phyloP scores from a whole-genome alignment of 2,888 invertebrate genomes.

The Agriopis leucophaearia region DNA sequence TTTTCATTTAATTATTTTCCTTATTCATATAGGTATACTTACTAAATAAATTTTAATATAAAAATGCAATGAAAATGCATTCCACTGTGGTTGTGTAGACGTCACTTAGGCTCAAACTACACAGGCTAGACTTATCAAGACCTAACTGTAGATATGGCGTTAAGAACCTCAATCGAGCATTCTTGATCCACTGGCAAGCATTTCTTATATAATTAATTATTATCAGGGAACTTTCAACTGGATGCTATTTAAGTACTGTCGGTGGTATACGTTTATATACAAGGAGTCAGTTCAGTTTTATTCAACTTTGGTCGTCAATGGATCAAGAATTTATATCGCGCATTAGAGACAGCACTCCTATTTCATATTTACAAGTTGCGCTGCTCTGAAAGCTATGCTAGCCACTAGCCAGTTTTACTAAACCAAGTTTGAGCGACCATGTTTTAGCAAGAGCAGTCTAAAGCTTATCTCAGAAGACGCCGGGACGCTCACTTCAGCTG shows the following conservation, averaged over 20 bases:
- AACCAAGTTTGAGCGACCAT: neutral
- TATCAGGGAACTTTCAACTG: conserved; percentile 10
- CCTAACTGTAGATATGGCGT: conserved; percentile 26
- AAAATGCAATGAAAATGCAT: conserved; percentile 8
- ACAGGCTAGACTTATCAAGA: conserved; percentile 31
- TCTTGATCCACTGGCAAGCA: conserved; percentile 30
- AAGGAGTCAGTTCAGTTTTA: conserved; percentile 11
- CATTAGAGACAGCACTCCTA: conserved; percentile 39
- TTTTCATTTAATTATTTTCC: neutral
- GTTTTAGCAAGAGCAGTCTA: too few species aligned
- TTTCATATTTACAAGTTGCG: conserved; percentile 35
- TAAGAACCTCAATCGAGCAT: conserved; percentile 15
- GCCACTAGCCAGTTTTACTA: conserved; percentile 13
- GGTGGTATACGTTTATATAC: conserved; percentile 31
- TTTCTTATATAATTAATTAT: too few species aligned
- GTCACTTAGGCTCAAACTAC: conserved; percentile 29
- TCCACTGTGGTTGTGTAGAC: conserved; percentile 45
- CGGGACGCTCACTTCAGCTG: too few species aligned
- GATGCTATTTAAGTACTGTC: conserved; percentile 12
- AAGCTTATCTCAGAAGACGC: too few species aligned
- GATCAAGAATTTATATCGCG: conserved; percentile 35
- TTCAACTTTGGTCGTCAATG: conserved; percentile 27
- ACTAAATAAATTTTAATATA: neutral
- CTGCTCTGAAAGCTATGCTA: neutral
- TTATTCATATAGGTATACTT: neutral